Base-by-base conservation (phyloP, 2,888 invertebrate species). In the Erebia ligea region DNA sequence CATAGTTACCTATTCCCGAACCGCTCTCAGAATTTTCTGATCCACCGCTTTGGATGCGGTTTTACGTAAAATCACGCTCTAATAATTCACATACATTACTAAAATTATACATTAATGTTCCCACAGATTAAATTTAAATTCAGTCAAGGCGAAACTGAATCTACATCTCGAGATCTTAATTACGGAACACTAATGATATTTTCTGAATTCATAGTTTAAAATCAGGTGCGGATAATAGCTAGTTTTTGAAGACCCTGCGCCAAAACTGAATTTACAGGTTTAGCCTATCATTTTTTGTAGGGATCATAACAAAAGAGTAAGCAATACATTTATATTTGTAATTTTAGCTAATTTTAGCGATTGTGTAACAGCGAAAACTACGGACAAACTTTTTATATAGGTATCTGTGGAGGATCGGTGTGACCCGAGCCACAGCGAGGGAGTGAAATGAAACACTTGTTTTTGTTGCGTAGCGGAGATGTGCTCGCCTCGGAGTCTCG, bases 51-150 rank as follows among this genome's bases (percentile, higher is more conserved):
- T 68, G 72, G 73, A 70, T 73, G 72, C 56, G 72, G 71, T 73
- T 68, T 67, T 71, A 71, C 73, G 69, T 65, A 71, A 68, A 65
- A 71, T 56, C 59, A 73, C 72, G 73, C 72, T 73, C 73, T 73
- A 73, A 69, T 73, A 73, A 73, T 56, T 67, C 59, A 67, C 67
- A n/a, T n/a, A n/a, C n/a, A n/a, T n/a, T n/a, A n/a, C n/a, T n/a
- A n/a, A n/a, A n/a, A n/a, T n/a, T n/a, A n/a, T n/a, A n/a, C n/a
- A n/a, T n/a, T n/a, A n/a, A n/a, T n/a, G n/a, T n/a, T n/a, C n/a
- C n/a, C n/a, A 65, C 64, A 63, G 62, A 68, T 66, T 67, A 67
- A 73, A 69, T 70, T 74, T 66, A 70, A 74, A 72, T 64, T 58
- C 42, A 72, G 70, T 67, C 72, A 74, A 74, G 74, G 74, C 52